phyloP scores from a whole-genome alignment of 2,888 invertebrate genomes.

The Acrobasis repandana region DNA sequence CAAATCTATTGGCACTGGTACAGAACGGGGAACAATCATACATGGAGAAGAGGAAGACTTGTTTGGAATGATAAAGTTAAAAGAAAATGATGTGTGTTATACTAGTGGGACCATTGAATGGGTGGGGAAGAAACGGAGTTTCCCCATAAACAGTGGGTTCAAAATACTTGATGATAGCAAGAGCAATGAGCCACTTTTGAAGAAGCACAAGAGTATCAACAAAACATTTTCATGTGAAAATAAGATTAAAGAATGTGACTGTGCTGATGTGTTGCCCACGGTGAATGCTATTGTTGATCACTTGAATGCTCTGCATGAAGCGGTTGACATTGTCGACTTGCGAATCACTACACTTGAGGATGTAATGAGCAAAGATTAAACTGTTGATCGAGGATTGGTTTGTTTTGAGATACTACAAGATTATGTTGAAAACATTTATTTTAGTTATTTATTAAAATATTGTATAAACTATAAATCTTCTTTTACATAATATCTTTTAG shows the following conservation, averaged over 20 bases:
- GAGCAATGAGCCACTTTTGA: constrained; percentile 45
- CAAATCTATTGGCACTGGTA: constrained; percentile 40
- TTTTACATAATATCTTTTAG: constrained; percentile 24
- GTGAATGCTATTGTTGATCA: constrained; percentile 81
- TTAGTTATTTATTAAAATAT: constrained; percentile 44
- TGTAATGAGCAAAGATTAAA: constrained; percentile 41
- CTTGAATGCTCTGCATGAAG: constrained; percentile 80
- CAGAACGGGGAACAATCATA: background rate
- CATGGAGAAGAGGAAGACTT: constrained; percentile 47
- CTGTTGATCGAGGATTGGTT: constrained; percentile 29
- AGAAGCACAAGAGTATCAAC: constrained; percentile 52
- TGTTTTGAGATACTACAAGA: constrained; percentile 21
- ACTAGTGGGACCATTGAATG: constrained; percentile 76
- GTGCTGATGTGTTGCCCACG: constrained; percentile 72
- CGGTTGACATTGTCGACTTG: constrained; percentile 80
- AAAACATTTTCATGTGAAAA: constrained; percentile 44
- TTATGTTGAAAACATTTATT: constrained; percentile 33
- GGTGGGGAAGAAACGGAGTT: constrained; percentile 73
- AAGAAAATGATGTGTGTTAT: constrained; percentile 73
- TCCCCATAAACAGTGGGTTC: constrained; percentile 72
- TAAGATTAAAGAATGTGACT: constrained; percentile 61
- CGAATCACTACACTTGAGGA: constrained; percentile 79
- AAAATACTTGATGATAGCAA: constrained; percentile 59
- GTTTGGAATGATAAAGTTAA: constrained; percentile 73
- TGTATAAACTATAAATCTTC: constrained; percentile 32